Conservation (phyloP, 2,797 vertebrate species). For the Poeciliopsis turneri region DNA sequence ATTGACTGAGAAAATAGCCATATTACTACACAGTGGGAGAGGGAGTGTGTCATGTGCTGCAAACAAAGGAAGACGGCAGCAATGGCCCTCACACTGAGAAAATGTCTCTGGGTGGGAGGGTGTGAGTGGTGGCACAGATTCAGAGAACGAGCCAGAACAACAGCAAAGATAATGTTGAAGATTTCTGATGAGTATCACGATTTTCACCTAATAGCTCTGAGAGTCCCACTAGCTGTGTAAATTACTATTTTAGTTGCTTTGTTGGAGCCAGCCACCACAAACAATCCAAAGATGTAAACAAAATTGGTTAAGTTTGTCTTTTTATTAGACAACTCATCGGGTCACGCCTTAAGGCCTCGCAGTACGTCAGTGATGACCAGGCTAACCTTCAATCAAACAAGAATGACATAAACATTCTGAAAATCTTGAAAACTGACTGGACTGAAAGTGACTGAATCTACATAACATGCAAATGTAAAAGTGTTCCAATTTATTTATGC, state of each 20-base stretch:
- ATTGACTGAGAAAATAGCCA: slow-evolving; percentile 86
- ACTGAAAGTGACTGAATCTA: too few species aligned
- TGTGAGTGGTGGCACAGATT: background rate
- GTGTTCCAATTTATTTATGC: too few species aligned
- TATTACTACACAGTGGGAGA: slow-evolving; percentile 83
- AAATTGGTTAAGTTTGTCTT: background rate
- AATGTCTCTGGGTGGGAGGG: slow-evolving; percentile 58
- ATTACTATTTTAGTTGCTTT: background rate
- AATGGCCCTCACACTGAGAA: slow-evolving; percentile 71
- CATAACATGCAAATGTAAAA: too few species aligned
- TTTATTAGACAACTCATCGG: background rate
- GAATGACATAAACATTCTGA: too few species aligned
- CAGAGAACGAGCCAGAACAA: background rate
- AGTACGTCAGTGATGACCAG: too few species aligned
- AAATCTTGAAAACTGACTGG: too few species aligned
- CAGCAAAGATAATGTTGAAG: slow-evolving; percentile 61
- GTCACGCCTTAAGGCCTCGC: background rate
- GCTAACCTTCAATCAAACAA: too few species aligned
- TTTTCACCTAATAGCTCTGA: background rate
- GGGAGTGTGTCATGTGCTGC: slow-evolving; percentile 72
- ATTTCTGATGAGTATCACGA: slow-evolving; percentile 40
- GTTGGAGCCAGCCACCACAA: background rate
- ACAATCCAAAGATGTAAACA: background rate
- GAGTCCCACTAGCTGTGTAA: background rate
- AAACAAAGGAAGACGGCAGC: slow-evolving; percentile 75